A percentile compares a stretch with the other conserved stretches of the same genome.
Evolutionary conservation across 1,140 invertebrate species (phyloP).

Genomic region (Drosophila orosa): DNA sequence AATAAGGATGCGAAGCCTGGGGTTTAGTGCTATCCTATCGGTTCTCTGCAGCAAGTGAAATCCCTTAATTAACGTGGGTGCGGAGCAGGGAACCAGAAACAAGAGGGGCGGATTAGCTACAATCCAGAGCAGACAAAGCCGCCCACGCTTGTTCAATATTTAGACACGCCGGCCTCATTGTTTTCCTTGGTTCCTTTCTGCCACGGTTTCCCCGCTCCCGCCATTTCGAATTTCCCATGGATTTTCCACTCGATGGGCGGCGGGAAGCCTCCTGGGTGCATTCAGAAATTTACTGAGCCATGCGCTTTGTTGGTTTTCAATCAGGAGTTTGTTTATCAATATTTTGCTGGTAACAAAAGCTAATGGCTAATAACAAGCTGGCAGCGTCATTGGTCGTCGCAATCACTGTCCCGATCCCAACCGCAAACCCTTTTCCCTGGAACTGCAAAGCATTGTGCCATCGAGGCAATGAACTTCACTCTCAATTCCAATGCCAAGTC

Average conservation of each 20-base stretch:
- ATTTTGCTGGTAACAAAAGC: conserved; percentile 66
- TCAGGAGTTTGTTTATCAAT: conserved; percentile 76
- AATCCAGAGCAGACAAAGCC: conserved; percentile 11
- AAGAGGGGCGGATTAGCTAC: conserved; percentile 17
- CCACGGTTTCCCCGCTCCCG: background rate
- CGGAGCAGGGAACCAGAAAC: background rate
- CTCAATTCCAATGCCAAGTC: background rate
- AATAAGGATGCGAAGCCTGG: background rate
- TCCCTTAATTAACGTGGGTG: conserved; percentile 25
- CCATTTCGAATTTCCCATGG: background rate
- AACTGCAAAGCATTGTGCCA: conserved; percentile 14
- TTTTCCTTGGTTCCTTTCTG: conserved; percentile 31
- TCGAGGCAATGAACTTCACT: conserved; percentile 31
- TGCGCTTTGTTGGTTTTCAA: conserved; percentile 77
- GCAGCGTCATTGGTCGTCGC: conserved; percentile 24
- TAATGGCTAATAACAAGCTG: conserved; percentile 70
- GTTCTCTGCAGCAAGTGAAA: background rate
- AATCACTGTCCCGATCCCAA: conserved; percentile 2
- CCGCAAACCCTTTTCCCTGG: background rate
- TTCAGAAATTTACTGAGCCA: conserved; percentile 63
- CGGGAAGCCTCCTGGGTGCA: conserved; percentile 48
- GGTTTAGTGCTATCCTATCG: conserved; percentile 12
- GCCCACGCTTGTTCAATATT: conserved; percentile 49
- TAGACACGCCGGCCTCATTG: conserved; percentile 50
- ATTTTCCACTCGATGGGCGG: background rate